A percentile compares a stretch with the other conserved stretches of the same genome.
Conservation (phyloP, 2,888 invertebrate species). For the Dermolepida albohirtum region DNA sequence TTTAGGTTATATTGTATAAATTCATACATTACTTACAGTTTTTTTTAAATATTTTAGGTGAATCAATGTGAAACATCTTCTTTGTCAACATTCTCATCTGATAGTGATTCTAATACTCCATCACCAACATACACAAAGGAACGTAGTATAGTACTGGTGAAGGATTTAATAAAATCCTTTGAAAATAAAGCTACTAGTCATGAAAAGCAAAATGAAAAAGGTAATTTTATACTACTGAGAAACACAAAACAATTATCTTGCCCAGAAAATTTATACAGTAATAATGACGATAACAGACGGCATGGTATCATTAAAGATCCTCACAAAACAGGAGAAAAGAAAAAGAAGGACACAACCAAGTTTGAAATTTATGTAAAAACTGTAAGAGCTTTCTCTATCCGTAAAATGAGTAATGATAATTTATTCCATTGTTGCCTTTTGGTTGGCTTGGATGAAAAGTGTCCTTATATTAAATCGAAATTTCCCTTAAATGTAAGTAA, state of each 20-base stretch:
- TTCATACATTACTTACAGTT: background rate
- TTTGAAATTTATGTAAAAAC: slow-evolving; percentile 65
- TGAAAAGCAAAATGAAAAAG: slow-evolving; percentile 5
- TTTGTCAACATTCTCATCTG: slow-evolving; percentile 61
- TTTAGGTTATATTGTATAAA: too few species aligned
- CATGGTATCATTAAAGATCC: slow-evolving; percentile 22
- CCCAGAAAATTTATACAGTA: slow-evolving; percentile 6
- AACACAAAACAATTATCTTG: background rate
- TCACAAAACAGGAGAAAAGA: slow-evolving; percentile 43
- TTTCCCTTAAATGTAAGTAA: slow-evolving; percentile 75
- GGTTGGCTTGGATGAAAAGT: slow-evolving; percentile 74
- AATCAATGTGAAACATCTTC: slow-evolving; percentile 57
- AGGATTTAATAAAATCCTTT: slow-evolving; percentile 58
- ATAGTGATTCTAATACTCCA: slow-evolving; percentile 64
- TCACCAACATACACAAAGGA: slow-evolving; percentile 60
- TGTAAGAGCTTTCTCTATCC: slow-evolving; percentile 71
- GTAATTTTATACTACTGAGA: slow-evolving; percentile 14
- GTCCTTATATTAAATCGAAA: slow-evolving; percentile 78
- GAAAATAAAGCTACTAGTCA: slow-evolving; percentile 47
- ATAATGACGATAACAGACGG: slow-evolving; percentile 10
- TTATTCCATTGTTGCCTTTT: slow-evolving; percentile 78
- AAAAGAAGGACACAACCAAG: slow-evolving; percentile 52
- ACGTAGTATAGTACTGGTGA: slow-evolving; percentile 45
- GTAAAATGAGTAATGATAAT: slow-evolving; percentile 58
- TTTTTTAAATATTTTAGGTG: slow-evolving; percentile 36